Percentiles rank a stretch among this genome's conserved stretches.
These are phyloP conservation scores for Ascidia mentula DNA, from an alignment of 23 tunicate genomes.

Conservation along the genomic window DNA sequence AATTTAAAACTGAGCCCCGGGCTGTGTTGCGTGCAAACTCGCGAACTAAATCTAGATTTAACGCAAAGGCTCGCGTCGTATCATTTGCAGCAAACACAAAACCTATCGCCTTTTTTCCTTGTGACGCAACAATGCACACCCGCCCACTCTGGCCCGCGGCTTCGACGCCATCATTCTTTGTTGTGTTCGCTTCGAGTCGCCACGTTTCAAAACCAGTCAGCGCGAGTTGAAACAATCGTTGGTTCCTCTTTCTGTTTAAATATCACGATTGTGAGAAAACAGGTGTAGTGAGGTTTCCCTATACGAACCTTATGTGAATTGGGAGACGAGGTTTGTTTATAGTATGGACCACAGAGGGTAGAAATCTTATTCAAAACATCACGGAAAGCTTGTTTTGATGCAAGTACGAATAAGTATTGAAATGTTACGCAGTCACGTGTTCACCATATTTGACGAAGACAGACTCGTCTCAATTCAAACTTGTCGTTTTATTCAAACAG, in stretches of 20 bases:
- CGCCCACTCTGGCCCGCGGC: not conserved
- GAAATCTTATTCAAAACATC: too few species aligned
- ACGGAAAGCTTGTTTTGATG: too few species aligned
- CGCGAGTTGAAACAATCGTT: not conserved
- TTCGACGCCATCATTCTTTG: not conserved
- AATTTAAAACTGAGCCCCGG: not conserved
- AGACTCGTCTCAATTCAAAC: too few species aligned
- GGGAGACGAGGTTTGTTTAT: too few species aligned
- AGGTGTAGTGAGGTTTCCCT: not conserved
- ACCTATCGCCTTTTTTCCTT: not conserved
- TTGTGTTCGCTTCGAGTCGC: not conserved
- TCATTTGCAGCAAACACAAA: not conserved
- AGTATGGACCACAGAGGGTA: too few species aligned
- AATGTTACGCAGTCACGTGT: too few species aligned
- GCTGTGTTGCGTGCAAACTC: not conserved
- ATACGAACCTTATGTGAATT: too few species aligned
- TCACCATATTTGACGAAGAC: too few species aligned
- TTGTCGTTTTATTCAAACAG: too few species aligned
- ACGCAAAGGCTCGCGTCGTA: not conserved
- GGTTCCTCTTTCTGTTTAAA: not conserved
- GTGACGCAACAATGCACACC: not conserved
- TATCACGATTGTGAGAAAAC: not conserved
- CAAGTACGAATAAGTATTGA: too few species aligned
- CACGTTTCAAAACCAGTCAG: not conserved
- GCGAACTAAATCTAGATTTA: not conserved